Evolutionary conservation across 2,113 vertebrate genomes (phyloP).

Genomic region (Pycnonotus jocosus): DNA sequence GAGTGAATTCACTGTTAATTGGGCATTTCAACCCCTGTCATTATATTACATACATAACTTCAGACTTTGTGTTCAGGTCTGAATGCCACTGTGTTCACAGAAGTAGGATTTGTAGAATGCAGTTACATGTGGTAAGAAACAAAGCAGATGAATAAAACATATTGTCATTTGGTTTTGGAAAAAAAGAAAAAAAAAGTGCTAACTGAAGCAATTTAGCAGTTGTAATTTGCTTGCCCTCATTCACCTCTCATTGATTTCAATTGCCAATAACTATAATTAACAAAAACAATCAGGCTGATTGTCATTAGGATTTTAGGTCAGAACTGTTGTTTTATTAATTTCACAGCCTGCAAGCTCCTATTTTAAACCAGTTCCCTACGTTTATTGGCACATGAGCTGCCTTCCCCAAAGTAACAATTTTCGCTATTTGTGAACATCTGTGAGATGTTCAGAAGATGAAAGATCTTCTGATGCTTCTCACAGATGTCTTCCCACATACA

Average conservation of each 20-base stretch:
- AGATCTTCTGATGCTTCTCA: conserved; percentile 68
- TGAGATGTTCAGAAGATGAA: conserved; percentile 72
- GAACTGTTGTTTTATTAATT: conserved; percentile 63
- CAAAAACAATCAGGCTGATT: conserved; percentile 58
- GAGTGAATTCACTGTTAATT: not conserved
- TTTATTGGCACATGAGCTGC: conserved; percentile 58
- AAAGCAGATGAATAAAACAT: conserved; percentile 34
- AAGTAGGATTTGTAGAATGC: conserved; percentile 62
- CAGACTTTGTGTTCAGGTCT: conserved; percentile 48
- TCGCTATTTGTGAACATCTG: conserved; percentile 68
- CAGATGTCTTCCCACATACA: conserved; percentile 72
- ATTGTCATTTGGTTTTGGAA: not conserved
- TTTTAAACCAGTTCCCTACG: conserved; percentile 44
- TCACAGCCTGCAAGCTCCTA: conserved; percentile 55
- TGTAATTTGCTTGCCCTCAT: conserved; percentile 40
- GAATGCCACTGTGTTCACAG: conserved; percentile 3
- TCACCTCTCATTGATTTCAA: conserved; percentile 59
- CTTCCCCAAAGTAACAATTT: conserved; percentile 71
- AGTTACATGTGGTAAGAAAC: conserved; percentile 67
- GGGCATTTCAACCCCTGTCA: not conserved
- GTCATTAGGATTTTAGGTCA: conserved; percentile 64
- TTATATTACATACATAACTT: conserved; percentile 13
- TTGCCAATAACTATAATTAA: conserved; percentile 64
- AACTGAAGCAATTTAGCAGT: conserved; percentile 43
- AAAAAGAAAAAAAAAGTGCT: not conserved